Evolutionary conservation across 2,113 vertebrate species (phyloP), one percentile per base, ranked within the genome.

Genomic region (Larimichthys polyactis): DNA sequence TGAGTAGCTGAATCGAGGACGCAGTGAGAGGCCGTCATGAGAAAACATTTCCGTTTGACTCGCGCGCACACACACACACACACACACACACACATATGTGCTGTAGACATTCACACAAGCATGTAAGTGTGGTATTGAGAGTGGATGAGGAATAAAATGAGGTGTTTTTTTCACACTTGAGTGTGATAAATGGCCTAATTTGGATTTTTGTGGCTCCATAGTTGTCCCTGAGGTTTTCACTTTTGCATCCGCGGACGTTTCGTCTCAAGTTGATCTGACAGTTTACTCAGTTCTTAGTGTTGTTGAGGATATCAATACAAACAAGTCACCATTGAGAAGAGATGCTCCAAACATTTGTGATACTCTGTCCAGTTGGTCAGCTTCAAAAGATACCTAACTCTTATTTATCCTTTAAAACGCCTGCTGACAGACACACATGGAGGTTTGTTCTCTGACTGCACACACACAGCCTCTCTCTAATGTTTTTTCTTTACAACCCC

Each of bases 1-100:
- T 91, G 79, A 92, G 80, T 84, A 82, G 73, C 87, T 55, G 63
- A 84, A 70, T 87, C 60, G 79, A 80, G 62, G 79, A 66, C 5
- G 14, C 27, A 9, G 67, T 48, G n/a, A 19, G 29, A 46, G 46
- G 32, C 29, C 20, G 19, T 46, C 51, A 69, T 83, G 86, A 75
- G 68, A 82, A 82, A 80, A 52, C 22, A 15, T 55, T 69, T 70
- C 54, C 16, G 17, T 29, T 24, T 8, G 22, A 16, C 11, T 54
- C 58, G 54, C 2, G 5, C 8, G 12, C 22, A 72, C 2, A 19
- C 11, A n/a, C 22, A 72, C 58, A 63, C 22, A 72, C 2, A 19
- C 11, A n/a, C 22, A 72, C 58, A 63, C 22, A 72, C 58, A 63
- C 4, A 40, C 24, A 60, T 5, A 40, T 12, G 6, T 27, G 19